Base-by-base conservation (phyloP, 1,140 invertebrate species). In the Bombus huntii region DNA sequence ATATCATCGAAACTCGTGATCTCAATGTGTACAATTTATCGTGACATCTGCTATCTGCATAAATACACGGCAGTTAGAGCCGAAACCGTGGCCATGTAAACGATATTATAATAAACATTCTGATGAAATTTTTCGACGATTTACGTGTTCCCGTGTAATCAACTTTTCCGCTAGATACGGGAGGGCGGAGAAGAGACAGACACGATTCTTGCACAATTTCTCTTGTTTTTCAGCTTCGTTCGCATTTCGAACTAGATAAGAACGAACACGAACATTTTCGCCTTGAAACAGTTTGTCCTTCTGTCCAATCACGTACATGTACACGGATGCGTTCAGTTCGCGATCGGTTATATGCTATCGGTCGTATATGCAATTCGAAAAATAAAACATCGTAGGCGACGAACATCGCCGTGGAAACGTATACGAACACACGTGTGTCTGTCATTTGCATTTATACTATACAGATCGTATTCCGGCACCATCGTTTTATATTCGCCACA, bases 381-480 rank as follows among this genome's bases (percentile, higher is more conserved):
- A 72, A 72, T n/a, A 28, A 42, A 42, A 72, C 15, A 42, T 42
- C 42, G 28, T 39, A 8, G 15, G 39, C 39, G 28, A n/a, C 18
- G 18, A 44, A 53, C 47, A 53, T 53, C 18, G 6, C 18, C 47
- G 47, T 44, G 34, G 28, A n/a, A 39, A 28, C 12, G 1, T 9
- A 65, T 72, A 65, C 68, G 28, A 15, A 47, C 37, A 59, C 72
- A 88, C 68, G 78, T 86, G 78, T 81, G 47, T 74, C 53, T 89
- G 39, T 83, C 78, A 74, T 80, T 83, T 86, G 59, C 75, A 89
- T 89, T 86, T 86, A 59, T 88, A 71, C 65, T 86, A 71, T 88
- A 71, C 65, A 83, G 53, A 86, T 76, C 34, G n/a, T 68, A 57
- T 88, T 82, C 78, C 78, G 47, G 71, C 31, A 53, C n/a, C 59